Percentiles rank a stretch among this genome's conserved stretches.
phyloP scores from a whole-genome alignment of 2,113 vertebrate species.

The Pogonocichla stellata region DNA sequence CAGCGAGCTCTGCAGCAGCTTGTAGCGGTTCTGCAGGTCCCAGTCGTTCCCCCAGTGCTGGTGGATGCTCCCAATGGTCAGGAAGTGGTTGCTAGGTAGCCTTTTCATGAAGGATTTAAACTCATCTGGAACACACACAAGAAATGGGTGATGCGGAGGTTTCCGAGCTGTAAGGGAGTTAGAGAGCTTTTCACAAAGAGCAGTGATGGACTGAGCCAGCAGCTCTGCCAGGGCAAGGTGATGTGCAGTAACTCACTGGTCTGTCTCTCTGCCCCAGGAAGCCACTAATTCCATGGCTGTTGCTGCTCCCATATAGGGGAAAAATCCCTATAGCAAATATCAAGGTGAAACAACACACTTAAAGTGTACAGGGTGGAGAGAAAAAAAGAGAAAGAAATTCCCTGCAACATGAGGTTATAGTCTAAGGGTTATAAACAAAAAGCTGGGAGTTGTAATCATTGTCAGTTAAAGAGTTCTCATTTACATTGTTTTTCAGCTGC shows the following conservation, averaged over 20 bases:
- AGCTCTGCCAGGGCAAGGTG: not conserved
- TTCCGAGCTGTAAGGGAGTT: not conserved
- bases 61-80: slow-evolving; percentile 96
- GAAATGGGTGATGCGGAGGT: not conserved
- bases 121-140: slow-evolving; percentile 82
- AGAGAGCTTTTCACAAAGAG: not conserved
- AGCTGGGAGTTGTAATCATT: not conserved
- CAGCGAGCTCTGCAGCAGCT: slow-evolving; percentile 91
- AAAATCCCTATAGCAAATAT: not conserved
- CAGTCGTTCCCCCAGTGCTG: slow-evolving; percentile 98
- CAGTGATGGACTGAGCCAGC: not conserved
- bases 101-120: slow-evolving; percentile 98
- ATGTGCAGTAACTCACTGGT: not conserved
- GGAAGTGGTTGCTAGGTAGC: slow-evolving; percentile 95
- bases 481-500: not conserved
- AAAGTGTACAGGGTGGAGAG: not conserved
- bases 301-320: not conserved
- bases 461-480: slow-evolving; percentile 10
- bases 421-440: not conserved
- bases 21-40: slow-evolving; percentile 97
- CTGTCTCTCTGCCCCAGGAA: not conserved
- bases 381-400: not conserved
- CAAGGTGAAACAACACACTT: not conserved
- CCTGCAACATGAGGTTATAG: not conserved
- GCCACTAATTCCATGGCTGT: not conserved